Conservation (phyloP, 2,888 invertebrate genomes). For the Megamerina dolium region DNA sequence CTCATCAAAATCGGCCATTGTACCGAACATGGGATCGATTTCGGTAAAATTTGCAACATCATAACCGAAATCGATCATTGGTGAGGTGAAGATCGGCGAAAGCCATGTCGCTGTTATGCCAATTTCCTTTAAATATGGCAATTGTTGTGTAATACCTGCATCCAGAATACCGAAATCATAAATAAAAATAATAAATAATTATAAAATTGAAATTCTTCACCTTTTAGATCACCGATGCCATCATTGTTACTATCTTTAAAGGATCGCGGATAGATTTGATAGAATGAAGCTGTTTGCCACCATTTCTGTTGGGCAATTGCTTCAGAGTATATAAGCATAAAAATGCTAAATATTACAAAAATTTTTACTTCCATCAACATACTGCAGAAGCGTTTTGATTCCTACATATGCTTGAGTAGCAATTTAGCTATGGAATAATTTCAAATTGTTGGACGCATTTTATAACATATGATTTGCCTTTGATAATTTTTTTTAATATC, state of each 20-base stretch:
- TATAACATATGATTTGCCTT: too few species aligned
- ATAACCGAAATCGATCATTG: constrained; percentile 74
- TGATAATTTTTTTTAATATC: too few species aligned
- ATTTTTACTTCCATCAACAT: too few species aligned
- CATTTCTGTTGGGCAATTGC: constrained; percentile 51
- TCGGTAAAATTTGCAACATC: constrained; percentile 65
- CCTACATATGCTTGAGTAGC: too few species aligned
- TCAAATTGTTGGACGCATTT: too few species aligned
- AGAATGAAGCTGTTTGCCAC: constrained; percentile 77
- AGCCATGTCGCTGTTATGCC: constrained; percentile 66
- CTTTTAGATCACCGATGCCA: constrained; percentile 79
- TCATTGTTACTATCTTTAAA: constrained; percentile 78
- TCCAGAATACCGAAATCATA: constrained; percentile 9
- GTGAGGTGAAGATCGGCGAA: constrained; percentile 69
- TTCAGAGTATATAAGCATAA: constrained; percentile 14
- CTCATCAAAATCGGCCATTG: constrained; percentile 62
- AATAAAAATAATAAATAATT: neutral
- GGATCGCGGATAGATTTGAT: constrained; percentile 82
- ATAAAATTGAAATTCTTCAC: too few species aligned
- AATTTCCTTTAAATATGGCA: constrained; percentile 61
- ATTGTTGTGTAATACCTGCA: constrained; percentile 56
- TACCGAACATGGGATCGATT: constrained; percentile 66
- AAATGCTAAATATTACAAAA: neutral
- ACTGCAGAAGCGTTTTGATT: too few species aligned
- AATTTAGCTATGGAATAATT: too few species aligned